These are phyloP conservation scores for Sclerodermus sp. DNA, from an alignment of 2,888 invertebrate genomes.

Conservation along the genomic window DNA sequence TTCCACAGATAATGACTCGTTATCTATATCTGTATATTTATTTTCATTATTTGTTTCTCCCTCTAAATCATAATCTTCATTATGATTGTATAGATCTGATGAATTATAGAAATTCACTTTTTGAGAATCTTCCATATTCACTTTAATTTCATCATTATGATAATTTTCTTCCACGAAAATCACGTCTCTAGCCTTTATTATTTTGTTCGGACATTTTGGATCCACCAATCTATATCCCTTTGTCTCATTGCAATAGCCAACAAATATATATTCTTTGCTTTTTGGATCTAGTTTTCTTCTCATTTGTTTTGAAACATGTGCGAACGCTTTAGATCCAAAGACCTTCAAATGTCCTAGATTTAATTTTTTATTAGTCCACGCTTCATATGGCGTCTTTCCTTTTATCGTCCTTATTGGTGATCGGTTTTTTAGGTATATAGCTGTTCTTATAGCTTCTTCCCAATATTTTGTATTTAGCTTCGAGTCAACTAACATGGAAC, in stretches of 20 bases:
- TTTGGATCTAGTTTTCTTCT: constrained; percentile 13
- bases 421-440: constrained; percentile 10
- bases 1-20: neutral
- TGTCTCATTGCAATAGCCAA: constrained; percentile 15
- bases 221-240: constrained; percentile 15
- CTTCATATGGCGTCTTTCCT: constrained; percentile 21
- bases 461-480: neutral
- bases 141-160: neutral
- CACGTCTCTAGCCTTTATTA: constrained; percentile 12
- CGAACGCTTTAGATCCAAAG: constrained; percentile 22
- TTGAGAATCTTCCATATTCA: neutral
- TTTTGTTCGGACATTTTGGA: constrained; percentile 4
- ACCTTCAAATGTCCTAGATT: constrained; percentile 22
- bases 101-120: neutral
- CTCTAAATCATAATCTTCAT: neutral
- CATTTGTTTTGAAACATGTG: constrained; percentile 7
- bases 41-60: neutral
- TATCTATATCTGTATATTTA: neutral
- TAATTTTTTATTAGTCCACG: constrained; percentile 14
- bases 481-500: constrained; percentile 1
- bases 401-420: constrained; percentile 14
- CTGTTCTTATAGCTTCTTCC: neutral
- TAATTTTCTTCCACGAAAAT: constrained; percentile 11
- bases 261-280: constrained; percentile 7
- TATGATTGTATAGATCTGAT: too few relatives aligned